Evolutionary conservation across 2,797 vertebrate species (phyloP), one percentile per base, ranked within the genome.

Genomic region (Macroramphosus scolopax): DNA sequence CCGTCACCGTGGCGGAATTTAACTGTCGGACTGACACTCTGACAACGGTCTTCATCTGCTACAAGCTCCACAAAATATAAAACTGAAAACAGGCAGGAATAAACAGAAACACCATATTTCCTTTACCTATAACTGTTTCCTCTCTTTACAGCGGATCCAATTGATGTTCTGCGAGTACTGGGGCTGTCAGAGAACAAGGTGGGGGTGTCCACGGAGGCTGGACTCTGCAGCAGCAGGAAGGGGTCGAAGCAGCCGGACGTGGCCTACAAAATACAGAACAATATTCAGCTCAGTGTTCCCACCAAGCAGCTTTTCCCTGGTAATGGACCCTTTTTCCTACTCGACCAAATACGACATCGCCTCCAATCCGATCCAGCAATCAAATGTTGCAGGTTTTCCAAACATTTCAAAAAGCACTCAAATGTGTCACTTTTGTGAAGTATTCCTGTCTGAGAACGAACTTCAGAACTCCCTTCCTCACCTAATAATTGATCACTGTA

Each of bases 241-340:
- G 92, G 84, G 38, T 20, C 29, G 2, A 78, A 90, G 4, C 84
- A 88, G 25, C 72, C 81, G 0, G 93, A 95, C 58, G 58, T 89
- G 17, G 93, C 95, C 16, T 95, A 91, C 83, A 87, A 72, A 29
- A 84, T 97, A 58, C 85, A 86, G 63, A 91, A 91, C 61, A 84
- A 82, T 76, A 93, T 90, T 36, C 85, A 84, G 17, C 88, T 94
- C 50, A 92, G 90, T 1, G 80, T 77, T 3, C 92, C 93, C 46
- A 95, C 93, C 0, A 76, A 75, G 41, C 90, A 93, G 51, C 89
- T 96, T 48, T 94, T 93, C 64, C 91, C 92, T 54, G 93, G 95
- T 97, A 88, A 0, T 17, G 22, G 12, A 32, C 8, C 16, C 11
- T 50, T n/a, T n/a, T n/a, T n/a, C n/a, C n/a, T n/a, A n/a, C n/a